phyloP scores from a whole-genome alignment of 2,888 invertebrate species.

The Acanthococcus lagerstroemiae region DNA sequence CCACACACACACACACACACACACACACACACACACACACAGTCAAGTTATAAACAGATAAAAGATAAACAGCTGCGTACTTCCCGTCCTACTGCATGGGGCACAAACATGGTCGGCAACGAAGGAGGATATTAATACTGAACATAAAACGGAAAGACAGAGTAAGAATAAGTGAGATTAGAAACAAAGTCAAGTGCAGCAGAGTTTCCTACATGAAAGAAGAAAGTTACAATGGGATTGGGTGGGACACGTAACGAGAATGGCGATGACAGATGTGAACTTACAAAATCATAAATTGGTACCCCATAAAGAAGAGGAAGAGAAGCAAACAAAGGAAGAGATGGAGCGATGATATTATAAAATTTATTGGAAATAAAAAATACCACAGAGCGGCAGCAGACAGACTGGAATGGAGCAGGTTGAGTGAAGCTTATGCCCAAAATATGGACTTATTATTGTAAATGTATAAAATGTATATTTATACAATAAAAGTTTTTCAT shows the following conservation, averaged over 20 bases:
- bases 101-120: too few species aligned
- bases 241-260: neutral
- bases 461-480: too few species aligned
- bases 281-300: neutral
- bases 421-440: too few species aligned
- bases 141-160: neutral
- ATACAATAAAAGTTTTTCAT: too few species aligned
- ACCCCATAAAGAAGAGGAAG: neutral
- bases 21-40: too few species aligned
- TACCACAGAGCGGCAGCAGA: neutral
- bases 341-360: neutral
- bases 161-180: neutral
- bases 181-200: neutral
- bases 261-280: neutral
- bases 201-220: neutral
- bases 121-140: neutral
- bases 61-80: too few species aligned
- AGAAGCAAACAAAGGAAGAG: neutral
- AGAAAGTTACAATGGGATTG: neutral
- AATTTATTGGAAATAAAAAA: too few species aligned
- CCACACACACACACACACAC: too few species aligned
- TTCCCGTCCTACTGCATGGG: too few species aligned
- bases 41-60: too few species aligned
- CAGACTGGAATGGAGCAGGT: neutral
- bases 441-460: too few species aligned